phyloP scores from a whole-genome alignment of 2,888 invertebrate species.

The Pristionchus arcanus region DNA sequence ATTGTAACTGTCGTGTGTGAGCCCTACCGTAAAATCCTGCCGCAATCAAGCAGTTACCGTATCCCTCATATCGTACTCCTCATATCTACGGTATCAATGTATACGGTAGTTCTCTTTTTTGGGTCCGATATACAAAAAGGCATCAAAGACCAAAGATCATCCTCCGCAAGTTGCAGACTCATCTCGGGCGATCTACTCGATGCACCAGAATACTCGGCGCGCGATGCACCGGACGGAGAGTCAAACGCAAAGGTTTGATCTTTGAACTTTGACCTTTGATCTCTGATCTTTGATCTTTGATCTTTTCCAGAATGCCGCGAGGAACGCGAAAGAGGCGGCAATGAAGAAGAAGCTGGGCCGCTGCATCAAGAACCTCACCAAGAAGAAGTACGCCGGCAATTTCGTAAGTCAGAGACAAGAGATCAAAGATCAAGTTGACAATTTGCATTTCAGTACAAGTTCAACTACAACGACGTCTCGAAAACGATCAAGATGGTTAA shows the following conservation, averaged over 20 bases:
- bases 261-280: not conserved
- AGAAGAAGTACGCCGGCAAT: conserved; percentile 20
- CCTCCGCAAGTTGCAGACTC: not conserved
- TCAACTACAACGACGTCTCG: conserved; percentile 14
- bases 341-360: not conserved
- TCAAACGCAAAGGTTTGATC: not conserved
- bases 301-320: not conserved
- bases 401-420: not conserved
- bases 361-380: not conserved
- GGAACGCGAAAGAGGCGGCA: not conserved
- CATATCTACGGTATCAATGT: too few relatives aligned
- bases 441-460: not conserved
- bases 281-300: not conserved
- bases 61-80: too few relatives aligned
- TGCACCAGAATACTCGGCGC: conserved; percentile 18
- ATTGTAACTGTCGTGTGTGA: too few relatives aligned
- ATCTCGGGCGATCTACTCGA: not conserved
- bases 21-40: too few relatives aligned
- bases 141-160: too few relatives aligned
- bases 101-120: too few relatives aligned
- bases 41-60: too few relatives aligned
- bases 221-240: not conserved
- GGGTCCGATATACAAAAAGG: too few relatives aligned
- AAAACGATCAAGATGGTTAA: conserved; percentile 43
- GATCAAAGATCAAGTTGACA: not conserved